Evolutionary conservation across 92 coral and sea anemone genomes (phyloP).

Genomic region (Virgularia gustaviana): DNA sequence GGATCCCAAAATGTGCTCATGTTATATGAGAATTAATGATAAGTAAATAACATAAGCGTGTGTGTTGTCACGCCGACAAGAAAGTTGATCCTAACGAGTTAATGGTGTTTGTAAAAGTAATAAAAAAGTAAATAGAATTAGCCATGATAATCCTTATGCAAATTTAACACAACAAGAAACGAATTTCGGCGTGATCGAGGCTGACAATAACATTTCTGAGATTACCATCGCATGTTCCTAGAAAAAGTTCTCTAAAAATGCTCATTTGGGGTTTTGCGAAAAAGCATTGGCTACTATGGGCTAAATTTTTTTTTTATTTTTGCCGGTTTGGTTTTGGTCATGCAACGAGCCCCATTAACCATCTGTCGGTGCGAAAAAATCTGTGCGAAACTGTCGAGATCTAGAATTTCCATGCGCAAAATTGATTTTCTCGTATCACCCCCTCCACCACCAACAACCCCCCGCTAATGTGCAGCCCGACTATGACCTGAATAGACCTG

Average conservation of each 20-base stretch:
- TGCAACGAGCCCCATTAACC: not conserved
- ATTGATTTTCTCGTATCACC: not conserved
- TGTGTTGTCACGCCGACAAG: not conserved
- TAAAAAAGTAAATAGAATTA: not conserved
- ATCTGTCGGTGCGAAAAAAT: not conserved
- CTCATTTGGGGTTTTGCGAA: too few relatives aligned
- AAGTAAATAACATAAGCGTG: not conserved
- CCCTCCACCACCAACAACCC: not conserved
- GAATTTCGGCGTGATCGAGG: too few relatives aligned
- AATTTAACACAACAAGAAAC: not conserved
- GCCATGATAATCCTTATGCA: not conserved
- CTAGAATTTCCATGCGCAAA: too few relatives aligned
- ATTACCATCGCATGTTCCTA: too few relatives aligned
- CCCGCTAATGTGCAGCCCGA: too few relatives aligned
- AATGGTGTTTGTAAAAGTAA: not conserved
- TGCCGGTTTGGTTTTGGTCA: too few relatives aligned
- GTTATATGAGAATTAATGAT: too few relatives aligned
- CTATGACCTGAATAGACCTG: too few relatives aligned
- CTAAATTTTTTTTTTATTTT: too few relatives aligned
- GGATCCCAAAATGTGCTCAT: not conserved
- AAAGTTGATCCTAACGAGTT: not conserved
- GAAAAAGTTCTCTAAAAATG: too few relatives aligned
- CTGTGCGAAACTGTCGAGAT: not conserved
- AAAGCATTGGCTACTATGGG: too few relatives aligned
- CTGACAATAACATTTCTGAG: too few relatives aligned